phyloP scores from a whole-genome alignment of 1,140 invertebrate species.

The Lepidotrigona ventralis region DNA sequence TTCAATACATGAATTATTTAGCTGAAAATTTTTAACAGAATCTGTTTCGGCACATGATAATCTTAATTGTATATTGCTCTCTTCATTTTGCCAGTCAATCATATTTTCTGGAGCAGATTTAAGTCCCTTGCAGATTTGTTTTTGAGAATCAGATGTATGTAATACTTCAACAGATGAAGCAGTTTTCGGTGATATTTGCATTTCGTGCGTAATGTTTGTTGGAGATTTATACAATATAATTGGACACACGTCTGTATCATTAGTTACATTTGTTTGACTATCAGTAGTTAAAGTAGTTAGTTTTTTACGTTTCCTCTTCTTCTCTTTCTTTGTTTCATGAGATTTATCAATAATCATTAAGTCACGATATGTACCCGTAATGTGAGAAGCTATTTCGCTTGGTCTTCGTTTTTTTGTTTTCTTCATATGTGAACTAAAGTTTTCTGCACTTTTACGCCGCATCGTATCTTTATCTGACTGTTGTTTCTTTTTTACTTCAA shows the following conservation, averaged over 20 bases:
- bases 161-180: conserved; percentile 68
- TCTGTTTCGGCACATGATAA: background rate
- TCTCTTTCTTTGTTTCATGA: conserved; percentile 69
- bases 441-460: conserved; percentile 62
- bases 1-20: conserved; percentile 21
- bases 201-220: conserved; percentile 48
- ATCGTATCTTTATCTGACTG: conserved; percentile 18
- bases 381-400: conserved; percentile 88
- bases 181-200: conserved; percentile 59
- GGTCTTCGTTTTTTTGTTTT: conserved; percentile 83
- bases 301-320: conserved; percentile 76
- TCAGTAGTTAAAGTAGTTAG: conserved; percentile 42
- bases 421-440: conserved; percentile 75
- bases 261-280: conserved; percentile 33
- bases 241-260: conserved; percentile 49
- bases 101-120: conserved; percentile 66
- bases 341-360: conserved; percentile 77
- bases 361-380: conserved; percentile 82
- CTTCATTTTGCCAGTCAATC: conserved; percentile 50
- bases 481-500: conserved; percentile 48
- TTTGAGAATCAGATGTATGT: conserved; percentile 36
- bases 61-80: background rate
- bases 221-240: conserved; percentile 42
- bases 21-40: conserved; percentile 2
- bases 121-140: conserved; percentile 46